Evolutionary conservation across 2,113 vertebrate genomes (phyloP), one percentile per base, ranked within the genome.

Genomic region (Sceloporus undulatus): DNA sequence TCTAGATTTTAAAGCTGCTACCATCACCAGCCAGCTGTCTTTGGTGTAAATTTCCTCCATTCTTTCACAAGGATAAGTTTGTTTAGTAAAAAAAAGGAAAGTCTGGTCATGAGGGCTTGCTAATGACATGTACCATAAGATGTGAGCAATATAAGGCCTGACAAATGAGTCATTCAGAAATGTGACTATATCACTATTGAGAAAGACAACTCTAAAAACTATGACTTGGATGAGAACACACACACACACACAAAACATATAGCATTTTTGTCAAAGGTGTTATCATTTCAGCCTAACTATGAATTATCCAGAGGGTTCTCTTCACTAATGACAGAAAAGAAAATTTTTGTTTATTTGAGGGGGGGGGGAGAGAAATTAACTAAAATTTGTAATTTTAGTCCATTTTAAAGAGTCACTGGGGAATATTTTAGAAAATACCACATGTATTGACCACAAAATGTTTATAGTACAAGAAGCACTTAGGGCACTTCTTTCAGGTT

Each of bases 381-480:
- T 0, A 56, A 79, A 77, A 65, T 27, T 81, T 13, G 2, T 74
- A 84, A 59, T 90, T 82, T 4, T 14, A 54, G 4, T 0, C 54
- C 0, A 5, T 86, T 90, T 86, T 56, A n/a, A 74, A 79, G 65
- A 27, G 9, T 29, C 76, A 10, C 52, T 25, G 5, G 42, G 52
- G 19, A 0, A 0, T 74, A 88, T 87, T 18, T 25, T 40, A 8
- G 23, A 65, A 85, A 85, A 77, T 4, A 78, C 11, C 73, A 79
- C 71, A 48, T 42, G 6, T 23, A 71, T 42, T 84, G 81, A 81
- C 82, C 86, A 79, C n/a, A 79, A 90, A 75, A 65, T 38, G 34
- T n/a, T 79, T 48, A 38, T 79, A 18, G 56, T 89, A 9, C 83
- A 90, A 80, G 93, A 91, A 90, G 85, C 92, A 88, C 84, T 80